Evolutionary conservation across 2,888 invertebrate genomes (phyloP).

Genomic region (Synanthedon vespiformis): DNA sequence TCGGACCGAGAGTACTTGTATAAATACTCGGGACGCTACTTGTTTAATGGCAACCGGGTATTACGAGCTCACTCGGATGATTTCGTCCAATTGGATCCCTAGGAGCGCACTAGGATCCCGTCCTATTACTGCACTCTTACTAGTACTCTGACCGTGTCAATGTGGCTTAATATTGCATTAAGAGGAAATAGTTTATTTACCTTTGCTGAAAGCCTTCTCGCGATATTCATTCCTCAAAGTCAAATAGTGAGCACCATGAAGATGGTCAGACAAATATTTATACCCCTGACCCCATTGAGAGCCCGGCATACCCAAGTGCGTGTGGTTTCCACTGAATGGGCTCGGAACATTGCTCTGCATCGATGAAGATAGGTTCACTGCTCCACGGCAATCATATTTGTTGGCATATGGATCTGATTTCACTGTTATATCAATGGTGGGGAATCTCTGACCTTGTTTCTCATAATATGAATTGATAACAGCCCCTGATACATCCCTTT

Average conservation of each 20-base stretch:
- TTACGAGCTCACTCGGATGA: too few relatives aligned
- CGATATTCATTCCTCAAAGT: conserved; percentile 65
- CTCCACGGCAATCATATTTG: conserved; percentile 76
- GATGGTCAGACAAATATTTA: conserved; percentile 77
- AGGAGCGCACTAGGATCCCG: too few relatives aligned
- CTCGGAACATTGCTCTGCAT: conserved; percentile 84
- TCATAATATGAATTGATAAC: conserved; percentile 63
- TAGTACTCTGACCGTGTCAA: too few relatives aligned
- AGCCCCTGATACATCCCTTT: conserved; percentile 74
- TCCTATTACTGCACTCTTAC: too few relatives aligned
- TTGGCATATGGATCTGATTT: conserved; percentile 71
- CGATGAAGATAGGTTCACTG: conserved; percentile 74
- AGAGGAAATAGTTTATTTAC: conserved; percentile 25
- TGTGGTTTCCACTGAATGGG: conserved; percentile 73
- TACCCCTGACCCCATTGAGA: conserved; percentile 77
- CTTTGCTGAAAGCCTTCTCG: conserved; percentile 28
- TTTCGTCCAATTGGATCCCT: too few relatives aligned
- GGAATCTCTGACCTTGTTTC: conserved; percentile 23
- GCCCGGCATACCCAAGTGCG: conserved; percentile 82
- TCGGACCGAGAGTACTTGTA: too few relatives aligned
- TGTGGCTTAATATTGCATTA: too few relatives aligned
- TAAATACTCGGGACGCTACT: too few relatives aligned
- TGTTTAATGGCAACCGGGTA: too few relatives aligned
- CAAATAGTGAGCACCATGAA: conserved; percentile 75
- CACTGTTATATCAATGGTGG: conserved; percentile 39